Conservation (phyloP, 1,140 invertebrate genomes). For the Sarcophaga bullata region DNA sequence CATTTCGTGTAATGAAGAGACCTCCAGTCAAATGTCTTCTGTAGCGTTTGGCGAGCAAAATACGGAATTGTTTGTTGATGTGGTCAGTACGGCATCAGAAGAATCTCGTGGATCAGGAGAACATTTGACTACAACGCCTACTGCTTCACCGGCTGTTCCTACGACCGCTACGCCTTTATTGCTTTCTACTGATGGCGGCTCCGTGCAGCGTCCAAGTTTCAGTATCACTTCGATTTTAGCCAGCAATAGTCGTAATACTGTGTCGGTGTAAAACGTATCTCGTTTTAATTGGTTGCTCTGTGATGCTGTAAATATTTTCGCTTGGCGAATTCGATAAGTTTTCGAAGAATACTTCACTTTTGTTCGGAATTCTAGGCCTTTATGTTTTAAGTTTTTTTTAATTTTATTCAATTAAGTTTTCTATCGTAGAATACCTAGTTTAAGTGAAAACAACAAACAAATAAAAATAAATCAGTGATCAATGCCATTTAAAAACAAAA, state of each 20-base stretch:
- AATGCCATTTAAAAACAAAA: too few species aligned
- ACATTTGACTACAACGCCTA: background rate
- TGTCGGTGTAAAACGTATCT: slow-evolving; percentile 21
- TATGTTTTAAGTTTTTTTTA: too few species aligned
- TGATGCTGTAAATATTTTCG: too few species aligned
- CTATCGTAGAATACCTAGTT: too few species aligned
- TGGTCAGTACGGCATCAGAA: slow-evolving; percentile 25
- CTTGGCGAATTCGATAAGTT: too few species aligned
- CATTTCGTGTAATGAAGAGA: background rate
- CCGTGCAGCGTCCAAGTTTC: slow-evolving; percentile 44
- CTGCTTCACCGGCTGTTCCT: background rate
- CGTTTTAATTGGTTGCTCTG: too few species aligned
- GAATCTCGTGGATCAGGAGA: background rate
- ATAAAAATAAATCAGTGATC: too few species aligned
- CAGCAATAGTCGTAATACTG: slow-evolving; percentile 16
- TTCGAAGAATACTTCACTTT: too few species aligned
- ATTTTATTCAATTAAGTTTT: too few species aligned
- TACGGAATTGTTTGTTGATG: slow-evolving; percentile 13
- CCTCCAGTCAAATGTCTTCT: background rate
- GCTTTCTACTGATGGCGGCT: background rate
- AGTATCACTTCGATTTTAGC: slow-evolving; percentile 60
- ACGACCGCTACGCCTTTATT: background rate
- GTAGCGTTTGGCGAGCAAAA: background rate
- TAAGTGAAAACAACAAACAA: too few species aligned
- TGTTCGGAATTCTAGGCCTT: too few species aligned